A percentile compares a stretch with the other conserved stretches of the same genome.
Conservation (phyloP, 2,888 invertebrate genomes). For the Panopea generosa region DNA sequence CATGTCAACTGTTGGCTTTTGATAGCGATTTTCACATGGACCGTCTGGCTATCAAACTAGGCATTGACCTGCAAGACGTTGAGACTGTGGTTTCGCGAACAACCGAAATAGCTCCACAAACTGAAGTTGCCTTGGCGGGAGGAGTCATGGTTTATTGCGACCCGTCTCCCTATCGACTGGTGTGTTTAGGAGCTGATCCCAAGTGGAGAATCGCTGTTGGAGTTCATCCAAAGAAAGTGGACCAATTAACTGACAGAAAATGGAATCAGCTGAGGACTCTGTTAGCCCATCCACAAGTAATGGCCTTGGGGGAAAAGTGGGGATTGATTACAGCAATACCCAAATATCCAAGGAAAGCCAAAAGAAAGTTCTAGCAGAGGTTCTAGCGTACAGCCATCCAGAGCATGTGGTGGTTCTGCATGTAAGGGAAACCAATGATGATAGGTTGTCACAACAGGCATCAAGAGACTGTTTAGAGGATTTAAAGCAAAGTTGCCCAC, state of each 20-base stretch:
- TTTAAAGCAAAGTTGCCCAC: background rate
- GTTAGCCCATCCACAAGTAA: background rate
- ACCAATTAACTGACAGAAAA: background rate
- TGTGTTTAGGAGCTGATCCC: too few species aligned
- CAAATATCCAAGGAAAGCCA: background rate
- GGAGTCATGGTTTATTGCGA: too few species aligned
- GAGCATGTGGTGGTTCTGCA: conserved; percentile 4
- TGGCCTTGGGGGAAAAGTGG: conserved; percentile 2
- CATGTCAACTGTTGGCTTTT: too few species aligned
- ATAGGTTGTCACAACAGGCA: conserved; percentile 2
- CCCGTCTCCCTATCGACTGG: too few species aligned
- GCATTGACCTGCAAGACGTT: background rate
- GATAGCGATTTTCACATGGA: conserved; percentile 9
- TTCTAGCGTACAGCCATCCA: background rate
- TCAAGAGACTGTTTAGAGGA: conserved; percentile 2
- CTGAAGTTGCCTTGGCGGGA: background rate
- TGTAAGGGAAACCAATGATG: background rate
- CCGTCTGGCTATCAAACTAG: background rate
- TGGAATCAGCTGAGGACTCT: background rate
- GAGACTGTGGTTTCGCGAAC: background rate
- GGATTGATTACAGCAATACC: background rate
- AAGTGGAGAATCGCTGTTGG: too few species aligned
- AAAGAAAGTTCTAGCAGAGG: conserved; percentile 9
- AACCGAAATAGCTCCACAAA: background rate
- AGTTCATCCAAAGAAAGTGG: too few species aligned